These are phyloP conservation scores for Biston stratarius DNA, from an alignment of 2,888 invertebrate species.

Conservation along the genomic window DNA sequence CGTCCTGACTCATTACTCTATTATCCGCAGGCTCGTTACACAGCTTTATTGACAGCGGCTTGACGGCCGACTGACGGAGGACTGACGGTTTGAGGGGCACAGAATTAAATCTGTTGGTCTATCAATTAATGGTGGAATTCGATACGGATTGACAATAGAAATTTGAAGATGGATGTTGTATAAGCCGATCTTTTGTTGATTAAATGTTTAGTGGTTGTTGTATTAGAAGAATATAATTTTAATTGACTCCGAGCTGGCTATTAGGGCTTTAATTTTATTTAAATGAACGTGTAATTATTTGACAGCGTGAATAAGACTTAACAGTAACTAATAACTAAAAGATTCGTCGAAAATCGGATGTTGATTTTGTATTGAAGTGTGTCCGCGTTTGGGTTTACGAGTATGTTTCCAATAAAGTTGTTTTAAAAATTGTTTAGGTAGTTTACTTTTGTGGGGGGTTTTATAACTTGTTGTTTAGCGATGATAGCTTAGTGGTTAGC, in stretches of 20 bases:
- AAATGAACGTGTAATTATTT: neutral
- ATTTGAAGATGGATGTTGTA: constrained; percentile 35
- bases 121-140: constrained; percentile 61
- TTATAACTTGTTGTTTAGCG: too few species aligned
- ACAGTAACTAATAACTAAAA: neutral
- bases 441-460: too few species aligned
- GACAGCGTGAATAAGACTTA: neutral
- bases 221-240: constrained; percentile 12
- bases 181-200: constrained; percentile 43
- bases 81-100: constrained; percentile 57
- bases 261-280: constrained; percentile 7
- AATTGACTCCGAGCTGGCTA: constrained; percentile 4
- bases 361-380: too few species aligned
- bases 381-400: too few species aligned
- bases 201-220: constrained; percentile 51
- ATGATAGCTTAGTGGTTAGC: too few species aligned
- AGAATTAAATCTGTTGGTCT: constrained; percentile 59
- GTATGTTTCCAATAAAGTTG: too few species aligned
- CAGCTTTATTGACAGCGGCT: constrained; percentile 42
- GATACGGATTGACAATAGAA: constrained; percentile 47
- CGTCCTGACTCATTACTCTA: constrained; percentile 53
- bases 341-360: neutral
- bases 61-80: constrained; percentile 43
- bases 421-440: too few species aligned
- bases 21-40: constrained; percentile 36